Base-by-base conservation (phyloP, 1,140 invertebrate species). In the Brachionus paranguensis region DNA sequence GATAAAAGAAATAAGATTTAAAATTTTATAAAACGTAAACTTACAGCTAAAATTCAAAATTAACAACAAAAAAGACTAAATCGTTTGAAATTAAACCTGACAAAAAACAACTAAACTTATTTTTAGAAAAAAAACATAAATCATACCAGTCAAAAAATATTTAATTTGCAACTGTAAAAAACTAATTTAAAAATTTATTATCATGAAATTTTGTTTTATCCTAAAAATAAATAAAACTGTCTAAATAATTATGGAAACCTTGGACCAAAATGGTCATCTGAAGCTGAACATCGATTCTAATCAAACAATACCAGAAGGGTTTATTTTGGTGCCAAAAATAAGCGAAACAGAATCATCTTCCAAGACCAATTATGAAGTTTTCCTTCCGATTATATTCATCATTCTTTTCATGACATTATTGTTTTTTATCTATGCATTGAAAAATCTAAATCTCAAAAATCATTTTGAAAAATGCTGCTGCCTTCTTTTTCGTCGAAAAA, bases 341-440 rank as follows among this genome's bases (percentile, higher is more conserved):
- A 50, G 12, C 10, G 12, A 29, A 45, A 81, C 20, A 43, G 33
- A 81, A 81, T 10, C 78, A 17, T n/a, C 41, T n/a, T 24, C n/a
- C 29, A 64, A 60, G 1, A 20, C 20, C 6, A 17, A 81, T 24
- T 68, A 64, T 64, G 78, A 81, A 47, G 64, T 68, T 45, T 64
- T 81, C 29, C 43, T 81, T 43, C 78, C 78, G 7, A 47, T 81
- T 68, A 7, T 81, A n/a, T 81, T 81, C 27, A 81, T 81, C 6
- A 60, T 81, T 45, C n/a, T 47, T 14, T 81, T 81, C 27, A 43
- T 81, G 53, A 37, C 14, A 7, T 64, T 81, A 6, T 68, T 81
- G n/a, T 81, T 81, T 65, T 29, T 81, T 24, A 68, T 81, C 37
- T 81, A 81, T 64, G 78, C 53, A 20, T 20, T 81, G 3, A 81